phyloP scores from a whole-genome alignment of 2,888 invertebrate species.

The Sisyra nigra region DNA sequence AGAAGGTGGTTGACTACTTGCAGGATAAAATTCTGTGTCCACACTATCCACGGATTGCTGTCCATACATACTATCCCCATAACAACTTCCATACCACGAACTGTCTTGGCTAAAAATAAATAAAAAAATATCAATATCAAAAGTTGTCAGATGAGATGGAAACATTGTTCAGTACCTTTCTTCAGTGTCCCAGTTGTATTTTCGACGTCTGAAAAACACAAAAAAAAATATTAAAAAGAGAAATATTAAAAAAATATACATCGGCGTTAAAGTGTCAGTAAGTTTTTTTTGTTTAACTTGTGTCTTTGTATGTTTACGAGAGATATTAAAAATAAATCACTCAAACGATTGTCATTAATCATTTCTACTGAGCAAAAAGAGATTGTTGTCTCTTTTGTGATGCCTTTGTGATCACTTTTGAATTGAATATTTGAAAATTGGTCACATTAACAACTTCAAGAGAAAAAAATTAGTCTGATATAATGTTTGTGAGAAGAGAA shows the following conservation, averaged over 20 bases:
- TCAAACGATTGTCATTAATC: too few relatives aligned
- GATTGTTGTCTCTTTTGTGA: too few relatives aligned
- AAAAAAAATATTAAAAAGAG: too few relatives aligned
- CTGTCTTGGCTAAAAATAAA: constrained; percentile 32
- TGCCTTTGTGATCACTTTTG: too few relatives aligned
- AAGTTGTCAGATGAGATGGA: too few relatives aligned
- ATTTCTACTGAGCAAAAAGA: too few relatives aligned
- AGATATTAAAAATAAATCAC: too few relatives aligned
- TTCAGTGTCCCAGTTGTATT: constrained; percentile 35
- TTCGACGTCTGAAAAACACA: constrained; percentile 29
- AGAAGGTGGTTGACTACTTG: constrained; percentile 19
- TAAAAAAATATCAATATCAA: neutral
- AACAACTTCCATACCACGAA: constrained; percentile 35
- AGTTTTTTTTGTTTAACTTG: too few relatives aligned
- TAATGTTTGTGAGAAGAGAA: neutral
- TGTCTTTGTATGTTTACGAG: too few relatives aligned
- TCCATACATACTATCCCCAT: constrained; percentile 25
- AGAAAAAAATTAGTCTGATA: neutral
- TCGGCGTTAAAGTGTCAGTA: too few relatives aligned
- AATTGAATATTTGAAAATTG: neutral
- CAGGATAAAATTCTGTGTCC: constrained; percentile 29
- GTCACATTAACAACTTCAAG: neutral
- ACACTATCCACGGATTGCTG: constrained; percentile 24
- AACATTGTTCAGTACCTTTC: constrained; percentile 27
- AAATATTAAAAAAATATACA: too few relatives aligned